phyloP scores from a whole-genome alignment of 2,113 vertebrate genomes.

The Terrapene triunguis region DNA sequence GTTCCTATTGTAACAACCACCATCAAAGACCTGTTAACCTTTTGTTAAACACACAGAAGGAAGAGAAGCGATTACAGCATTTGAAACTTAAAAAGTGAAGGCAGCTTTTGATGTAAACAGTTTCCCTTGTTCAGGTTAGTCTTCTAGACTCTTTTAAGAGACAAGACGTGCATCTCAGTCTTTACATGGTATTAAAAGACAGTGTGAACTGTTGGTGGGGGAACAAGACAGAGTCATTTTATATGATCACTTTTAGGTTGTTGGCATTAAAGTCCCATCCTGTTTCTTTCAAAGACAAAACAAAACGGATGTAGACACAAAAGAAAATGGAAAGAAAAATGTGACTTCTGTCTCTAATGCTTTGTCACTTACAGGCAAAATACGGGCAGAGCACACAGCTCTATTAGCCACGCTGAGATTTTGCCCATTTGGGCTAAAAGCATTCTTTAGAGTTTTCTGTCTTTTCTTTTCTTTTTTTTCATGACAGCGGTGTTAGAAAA shows the following conservation, averaged over 20 bases:
- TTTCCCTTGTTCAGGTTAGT: fast-evolving
- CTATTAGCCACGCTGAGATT: fast-evolving
- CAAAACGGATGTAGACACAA: neutral
- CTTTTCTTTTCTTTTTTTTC: neutral
- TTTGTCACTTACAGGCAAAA: fast-evolving
- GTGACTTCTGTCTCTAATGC: neutral
- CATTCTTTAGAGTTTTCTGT: neutral
- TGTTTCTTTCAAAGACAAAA: neutral
- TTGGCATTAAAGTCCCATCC: neutral
- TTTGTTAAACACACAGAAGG: neutral
- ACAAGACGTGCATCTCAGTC: neutral
- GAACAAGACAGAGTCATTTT: neutral
- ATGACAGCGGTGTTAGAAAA: fast-evolving
- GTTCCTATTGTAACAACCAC: neutral
- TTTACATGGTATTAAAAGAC: neutral
- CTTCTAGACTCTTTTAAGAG: neutral
- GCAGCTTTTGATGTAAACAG: neutral
- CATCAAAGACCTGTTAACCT: fast-evolving
- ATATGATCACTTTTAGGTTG: neutral
- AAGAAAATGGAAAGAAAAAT: neutral
- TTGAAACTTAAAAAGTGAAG: neutral
- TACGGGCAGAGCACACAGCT: neutral
- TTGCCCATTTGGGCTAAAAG: neutral
- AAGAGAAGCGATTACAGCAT: neutral
- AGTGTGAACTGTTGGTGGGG: neutral